Conservation (phyloP, 2,888 invertebrate genomes). For the Malachius bipustulatus region DNA sequence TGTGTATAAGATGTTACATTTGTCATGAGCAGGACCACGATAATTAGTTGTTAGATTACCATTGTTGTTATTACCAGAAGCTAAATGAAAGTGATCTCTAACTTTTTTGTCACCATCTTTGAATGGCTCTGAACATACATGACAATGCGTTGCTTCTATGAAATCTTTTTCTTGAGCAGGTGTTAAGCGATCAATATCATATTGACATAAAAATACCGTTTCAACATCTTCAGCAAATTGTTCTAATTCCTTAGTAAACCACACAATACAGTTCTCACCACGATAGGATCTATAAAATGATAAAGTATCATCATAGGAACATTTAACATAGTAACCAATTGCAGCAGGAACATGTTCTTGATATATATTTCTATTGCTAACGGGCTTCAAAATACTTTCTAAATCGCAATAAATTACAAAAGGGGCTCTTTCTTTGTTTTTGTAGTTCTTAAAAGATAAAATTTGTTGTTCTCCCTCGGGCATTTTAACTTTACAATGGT, state of each 20-base stretch:
- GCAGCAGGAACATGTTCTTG: slow-evolving; percentile 11
- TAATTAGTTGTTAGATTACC: no score
- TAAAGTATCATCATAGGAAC: slow-evolving; percentile 12
- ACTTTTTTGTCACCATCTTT: slow-evolving; percentile 6
- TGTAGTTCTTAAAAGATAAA: slow-evolving; percentile 9
- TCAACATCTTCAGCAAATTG: slow-evolving; percentile 12
- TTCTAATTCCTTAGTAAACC: slow-evolving; percentile 10
- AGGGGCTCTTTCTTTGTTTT: slow-evolving; percentile 8
- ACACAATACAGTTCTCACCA: slow-evolving; percentile 11
- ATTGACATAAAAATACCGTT: slow-evolving; percentile 12
- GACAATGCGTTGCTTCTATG: slow-evolving; percentile 7
- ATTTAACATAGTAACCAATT: slow-evolving; percentile 13
- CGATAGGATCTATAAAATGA: slow-evolving; percentile 11
- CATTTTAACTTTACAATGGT: slow-evolving; percentile 7
- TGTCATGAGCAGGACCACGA: slow-evolving; percentile 8
- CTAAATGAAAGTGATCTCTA: slow-evolving; percentile 8
- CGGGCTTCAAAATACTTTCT: slow-evolving; percentile 9
- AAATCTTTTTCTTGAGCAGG: slow-evolving; percentile 9
- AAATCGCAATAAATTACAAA: slow-evolving; percentile 14
- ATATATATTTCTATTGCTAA: not conserved
- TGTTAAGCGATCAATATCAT: slow-evolving; percentile 9
- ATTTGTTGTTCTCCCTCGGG: slow-evolving; percentile 5
- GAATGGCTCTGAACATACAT: slow-evolving; percentile 12
- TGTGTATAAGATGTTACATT: slow-evolving; percentile 7
- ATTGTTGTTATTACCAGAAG: not conserved